Evolutionary conservation across 2,797 vertebrate species (phyloP), one percentile per base, ranked within the genome.

Genomic region (Crax fasciolata): DNA sequence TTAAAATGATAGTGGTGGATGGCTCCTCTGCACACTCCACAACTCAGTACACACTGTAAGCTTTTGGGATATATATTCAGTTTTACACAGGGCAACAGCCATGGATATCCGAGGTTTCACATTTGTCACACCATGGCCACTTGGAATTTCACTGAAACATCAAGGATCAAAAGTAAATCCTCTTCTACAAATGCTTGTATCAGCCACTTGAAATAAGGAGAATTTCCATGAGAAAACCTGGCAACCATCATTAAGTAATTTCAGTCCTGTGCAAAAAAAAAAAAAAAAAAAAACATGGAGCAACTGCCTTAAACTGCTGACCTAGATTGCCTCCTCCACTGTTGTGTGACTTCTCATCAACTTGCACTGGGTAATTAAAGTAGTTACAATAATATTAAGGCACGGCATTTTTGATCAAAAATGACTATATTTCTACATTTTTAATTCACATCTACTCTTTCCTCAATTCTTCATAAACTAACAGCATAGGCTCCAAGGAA

Each of bases 201-300:
- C 27, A 28, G 76, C 21, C 7, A n/a, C 20, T 14, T 70, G 44
- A 84, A 75, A 85, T 32, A 87, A 85, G 75, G 39, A 68, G 3
- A 72, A 94, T 61, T 87, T 90, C 54, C 43, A 20, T 2, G 3
- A 65, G 27, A 57, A 91, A 82, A 87, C 28, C 24, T 54, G 19
- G 24, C n/a, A 82, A 46, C 14, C 13, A 9, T 35, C 44, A 76
- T 39, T 10, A 93, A 67, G 72, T 35, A 54, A 41, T 20, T 89
- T 71, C 57, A 73, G 4, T 57, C 84, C 17, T 6, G 12, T 32
- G 13, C 4, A 68, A 80, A 30, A 54, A 70, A 71, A 55, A 1
- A 30, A 54, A 70, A 71, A 55, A 1, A 84, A 82, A n/a, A 8
- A 73, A 51, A 70, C 0, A 0, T 41, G 18, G 38, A 84, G 28